These are phyloP conservation scores for Hecatera dysodea DNA, from an alignment of 2,888 invertebrate species.

Conservation along the genomic window DNA sequence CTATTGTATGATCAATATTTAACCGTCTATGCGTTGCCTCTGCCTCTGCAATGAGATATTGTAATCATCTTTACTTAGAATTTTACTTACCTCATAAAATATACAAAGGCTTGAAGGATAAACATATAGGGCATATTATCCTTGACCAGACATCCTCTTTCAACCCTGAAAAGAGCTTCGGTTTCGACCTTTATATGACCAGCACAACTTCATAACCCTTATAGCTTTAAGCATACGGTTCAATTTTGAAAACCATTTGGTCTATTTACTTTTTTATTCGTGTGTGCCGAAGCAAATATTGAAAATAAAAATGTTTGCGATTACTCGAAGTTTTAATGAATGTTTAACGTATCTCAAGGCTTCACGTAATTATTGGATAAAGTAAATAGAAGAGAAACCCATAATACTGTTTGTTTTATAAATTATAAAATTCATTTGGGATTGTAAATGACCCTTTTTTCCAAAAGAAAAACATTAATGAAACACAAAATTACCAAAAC, in stretches of 20 bases:
- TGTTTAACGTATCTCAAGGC: slow-evolving; percentile 69
- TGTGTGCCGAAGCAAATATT: slow-evolving; percentile 65
- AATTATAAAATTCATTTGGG: slow-evolving; percentile 23
- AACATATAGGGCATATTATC: slow-evolving; percentile 46
- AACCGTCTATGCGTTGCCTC: too few species aligned
- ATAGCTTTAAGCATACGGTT: slow-evolving; percentile 9
- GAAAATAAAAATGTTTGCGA: slow-evolving; percentile 71
- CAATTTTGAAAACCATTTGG: slow-evolving; percentile 23
- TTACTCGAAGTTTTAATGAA: slow-evolving; percentile 70
- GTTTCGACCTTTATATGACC: slow-evolving; percentile 33
- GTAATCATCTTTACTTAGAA: too few species aligned
- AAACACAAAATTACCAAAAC: neutral
- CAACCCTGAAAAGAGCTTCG: slow-evolving; percentile 57
- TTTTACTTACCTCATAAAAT: slow-evolving; percentile 15
- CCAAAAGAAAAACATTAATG: neutral
- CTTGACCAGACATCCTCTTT: slow-evolving; percentile 56
- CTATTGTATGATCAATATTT: too few species aligned
- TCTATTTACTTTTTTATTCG: slow-evolving; percentile 56
- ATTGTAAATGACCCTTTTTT: neutral
- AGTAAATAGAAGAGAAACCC: slow-evolving; percentile 55
- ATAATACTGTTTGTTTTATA: slow-evolving; percentile 33
- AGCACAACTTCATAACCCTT: slow-evolving; percentile 27
- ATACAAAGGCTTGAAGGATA: slow-evolving; percentile 38
- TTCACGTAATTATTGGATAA: slow-evolving; percentile 61
- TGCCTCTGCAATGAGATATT: too few species aligned